Evolutionary conservation across 2,888 invertebrate genomes (phyloP).

Genomic region (Mythimna albipuncta): DNA sequence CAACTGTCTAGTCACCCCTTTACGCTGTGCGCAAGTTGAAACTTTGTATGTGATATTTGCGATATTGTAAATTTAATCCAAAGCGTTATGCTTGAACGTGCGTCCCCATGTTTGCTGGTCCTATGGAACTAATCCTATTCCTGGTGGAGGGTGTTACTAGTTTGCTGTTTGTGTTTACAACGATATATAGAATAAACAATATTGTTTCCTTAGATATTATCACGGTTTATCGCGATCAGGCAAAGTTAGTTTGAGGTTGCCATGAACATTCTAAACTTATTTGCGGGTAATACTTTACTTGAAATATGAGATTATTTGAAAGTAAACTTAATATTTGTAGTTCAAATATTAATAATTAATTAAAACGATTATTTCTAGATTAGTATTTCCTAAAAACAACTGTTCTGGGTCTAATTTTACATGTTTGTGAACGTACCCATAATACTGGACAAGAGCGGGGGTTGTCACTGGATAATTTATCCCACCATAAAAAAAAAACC

Average conservation of each 20-base stretch:
- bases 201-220: neutral
- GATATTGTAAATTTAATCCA: conserved; percentile 39
- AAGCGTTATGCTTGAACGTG: conserved; percentile 33
- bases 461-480: too few species aligned
- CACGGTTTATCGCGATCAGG: neutral
- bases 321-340: too few species aligned
- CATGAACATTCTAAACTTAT: neutral
- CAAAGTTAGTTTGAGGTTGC: neutral
- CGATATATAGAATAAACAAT: neutral
- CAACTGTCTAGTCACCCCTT: too few species aligned
- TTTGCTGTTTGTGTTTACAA: neutral
- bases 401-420: too few species aligned
- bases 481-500: too few species aligned
- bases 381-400: too few species aligned
- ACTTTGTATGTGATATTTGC: conserved; percentile 18
- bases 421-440: too few species aligned
- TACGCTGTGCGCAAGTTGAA: conserved; percentile 17
- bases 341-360: too few species aligned
- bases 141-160: neutral
- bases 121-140: conserved; percentile 8
- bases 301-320: neutral
- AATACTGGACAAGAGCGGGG: too few species aligned
- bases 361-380: too few species aligned
- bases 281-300: neutral
- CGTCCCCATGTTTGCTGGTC: conserved; percentile 16